Evolutionary conservation across 2,113 vertebrate genomes (phyloP).

Genomic region (Rhinolophus ferrumequinum): DNA sequence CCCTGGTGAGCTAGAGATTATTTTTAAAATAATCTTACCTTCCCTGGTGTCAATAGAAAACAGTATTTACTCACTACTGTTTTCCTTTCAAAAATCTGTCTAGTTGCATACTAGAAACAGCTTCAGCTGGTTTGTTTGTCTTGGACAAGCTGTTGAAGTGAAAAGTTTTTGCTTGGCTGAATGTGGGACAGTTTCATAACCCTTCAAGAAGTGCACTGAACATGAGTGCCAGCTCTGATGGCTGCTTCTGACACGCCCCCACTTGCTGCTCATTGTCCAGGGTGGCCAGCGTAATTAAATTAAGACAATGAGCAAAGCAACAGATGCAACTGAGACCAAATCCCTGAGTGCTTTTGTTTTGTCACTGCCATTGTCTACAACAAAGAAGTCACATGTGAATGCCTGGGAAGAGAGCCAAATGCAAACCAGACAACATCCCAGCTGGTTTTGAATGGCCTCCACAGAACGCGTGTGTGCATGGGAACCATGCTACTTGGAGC

Average conservation of each 20-base stretch:
- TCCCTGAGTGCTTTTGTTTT: constrained; percentile 51
- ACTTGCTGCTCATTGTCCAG: constrained; percentile 52
- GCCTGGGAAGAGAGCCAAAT: constrained; percentile 65
- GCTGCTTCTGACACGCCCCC: constrained; percentile 1
- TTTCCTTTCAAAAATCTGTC: constrained; percentile 77
- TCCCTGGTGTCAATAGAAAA: constrained; percentile 69
- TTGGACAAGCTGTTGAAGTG: constrained; percentile 67
- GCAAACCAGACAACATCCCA: constrained; percentile 27
- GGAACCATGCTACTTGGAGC: constrained; percentile 39
- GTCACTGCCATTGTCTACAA: constrained; percentile 70
- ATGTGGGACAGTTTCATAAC: constrained; percentile 72
- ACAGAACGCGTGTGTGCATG: not conserved
- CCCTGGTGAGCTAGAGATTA: not conserved
- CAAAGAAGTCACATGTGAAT: constrained; percentile 61
- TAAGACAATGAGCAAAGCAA: constrained; percentile 69
- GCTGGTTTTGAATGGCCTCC: constrained; percentile 59
- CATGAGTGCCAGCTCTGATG: not conserved
- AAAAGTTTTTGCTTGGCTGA: constrained; percentile 73
- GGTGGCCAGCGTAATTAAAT: constrained; percentile 59
- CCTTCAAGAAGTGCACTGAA: constrained; percentile 49
- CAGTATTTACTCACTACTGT: constrained; percentile 76
- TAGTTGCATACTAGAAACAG: constrained; percentile 71
- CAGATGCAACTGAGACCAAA: constrained; percentile 30
- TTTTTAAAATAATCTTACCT: constrained; percentile 45
- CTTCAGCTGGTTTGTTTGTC: constrained; percentile 71